Conservation (phyloP, 2,113 vertebrate species). For the Podarcis muralis region DNA sequence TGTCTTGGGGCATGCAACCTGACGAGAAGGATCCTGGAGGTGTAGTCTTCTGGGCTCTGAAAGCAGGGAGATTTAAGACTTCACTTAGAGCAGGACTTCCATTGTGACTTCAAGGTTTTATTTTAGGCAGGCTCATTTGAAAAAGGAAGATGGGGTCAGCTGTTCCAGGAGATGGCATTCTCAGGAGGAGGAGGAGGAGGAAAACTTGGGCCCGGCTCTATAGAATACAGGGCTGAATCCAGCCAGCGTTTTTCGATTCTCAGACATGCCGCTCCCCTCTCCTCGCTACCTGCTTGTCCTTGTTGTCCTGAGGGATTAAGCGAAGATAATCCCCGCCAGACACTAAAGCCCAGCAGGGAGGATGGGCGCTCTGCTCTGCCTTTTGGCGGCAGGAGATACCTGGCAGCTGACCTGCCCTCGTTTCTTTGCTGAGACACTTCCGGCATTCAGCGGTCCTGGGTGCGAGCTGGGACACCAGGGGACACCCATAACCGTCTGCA, state of each 20-base stretch:
- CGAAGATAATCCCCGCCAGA: conserved; percentile 9
- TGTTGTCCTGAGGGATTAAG: conserved; percentile 5
- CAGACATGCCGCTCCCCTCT: too few relatives aligned
- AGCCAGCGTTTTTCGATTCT: too few relatives aligned
- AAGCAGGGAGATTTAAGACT: not conserved
- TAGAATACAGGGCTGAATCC: not conserved
- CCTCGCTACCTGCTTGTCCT: not conserved
- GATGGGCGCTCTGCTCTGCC: conserved; percentile 4
- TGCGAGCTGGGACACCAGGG: not conserved
- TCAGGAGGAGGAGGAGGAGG: not conserved
- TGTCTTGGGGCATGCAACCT: not conserved
- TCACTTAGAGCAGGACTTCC: too few relatives aligned
- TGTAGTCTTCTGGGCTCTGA: not conserved
- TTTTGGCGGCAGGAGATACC: not conserved
- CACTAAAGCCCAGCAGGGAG: not conserved
- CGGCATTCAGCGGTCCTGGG: not conserved
- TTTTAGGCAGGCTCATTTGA: too few relatives aligned
- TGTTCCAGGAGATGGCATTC: not conserved
- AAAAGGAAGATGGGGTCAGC: not conserved
- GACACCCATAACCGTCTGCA: not conserved
- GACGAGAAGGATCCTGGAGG: not conserved
- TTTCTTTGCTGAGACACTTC: not conserved
- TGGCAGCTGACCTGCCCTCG: not conserved
- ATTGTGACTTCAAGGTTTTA: too few relatives aligned
- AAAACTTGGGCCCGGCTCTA: too few relatives aligned